Evolutionary conservation across 2,797 vertebrate species (phyloP), one percentile per base, ranked within the genome.

Genomic region (Acanthornis magna): DNA sequence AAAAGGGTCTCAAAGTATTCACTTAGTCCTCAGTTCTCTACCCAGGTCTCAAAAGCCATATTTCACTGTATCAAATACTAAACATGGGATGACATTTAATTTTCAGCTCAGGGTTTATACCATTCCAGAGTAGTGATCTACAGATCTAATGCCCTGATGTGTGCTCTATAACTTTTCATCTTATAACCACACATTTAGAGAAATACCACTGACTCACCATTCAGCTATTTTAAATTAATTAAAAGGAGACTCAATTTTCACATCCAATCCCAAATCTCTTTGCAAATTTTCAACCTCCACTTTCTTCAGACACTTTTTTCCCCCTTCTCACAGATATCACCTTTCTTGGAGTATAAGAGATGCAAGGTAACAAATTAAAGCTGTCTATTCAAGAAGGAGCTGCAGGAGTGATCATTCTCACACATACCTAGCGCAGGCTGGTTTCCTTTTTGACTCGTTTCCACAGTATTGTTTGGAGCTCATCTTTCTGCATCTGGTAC

Each of bases 71-170:
- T 93, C 94, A 92, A 75, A 95, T 71, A 76, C 95, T 88, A 95
- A 97, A 97, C 72, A n/a, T 78, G 68, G 84, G 84, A 74, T 97
- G 96, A 95, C 95, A 95, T 95, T 94, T 97, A 95, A 97, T 97
- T 97, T 97, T 95, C 96, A 83, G 89, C 79, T 87, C 65, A 81
- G 76, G 81, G 91, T 95, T 94, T 93, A 93, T 90, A 88, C 81
- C 53, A 71, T 94, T 96, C 62, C 74, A 43, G 53, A 89, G 77
- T 27, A 88, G 81, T 2, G 1, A 67, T 79, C 91, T 91, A 61
- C 78, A 94, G 81, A 76, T 79, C 54, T 79, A 93, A 87, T 85
- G 55, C 85, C 86, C 79, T 57, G 54, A 66, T 91, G 45, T 40
- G 61, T 84, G 36, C 67, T 85, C 43, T 60, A 13, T 83, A 92